Evolutionary conservation across 1,140 invertebrate genomes (phyloP).

Genomic region (Plectus sambesii): DNA sequence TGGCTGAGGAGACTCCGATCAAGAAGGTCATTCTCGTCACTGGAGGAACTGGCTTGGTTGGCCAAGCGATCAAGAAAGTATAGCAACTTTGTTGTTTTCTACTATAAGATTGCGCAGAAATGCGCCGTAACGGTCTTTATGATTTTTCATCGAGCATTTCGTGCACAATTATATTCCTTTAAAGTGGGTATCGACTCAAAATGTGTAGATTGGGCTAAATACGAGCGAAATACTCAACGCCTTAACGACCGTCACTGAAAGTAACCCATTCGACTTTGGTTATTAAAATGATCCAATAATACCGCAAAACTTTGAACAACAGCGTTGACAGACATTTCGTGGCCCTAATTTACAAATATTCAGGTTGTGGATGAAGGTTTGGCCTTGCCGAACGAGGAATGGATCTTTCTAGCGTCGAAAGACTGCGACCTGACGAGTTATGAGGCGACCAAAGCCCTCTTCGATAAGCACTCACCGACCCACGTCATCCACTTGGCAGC

Average conservation of each 20-base stretch:
- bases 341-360: constrained; percentile 12
- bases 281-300: no score
- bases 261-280: no score
- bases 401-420: constrained; percentile 82
- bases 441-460: constrained; percentile 61
- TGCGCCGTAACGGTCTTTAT: no score
- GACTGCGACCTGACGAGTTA: constrained; percentile 79
- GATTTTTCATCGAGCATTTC: no score
- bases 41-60: constrained; percentile 41
- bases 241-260: no score
- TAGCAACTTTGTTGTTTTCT: constrained; percentile 11
- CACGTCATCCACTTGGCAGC: constrained; percentile 96
- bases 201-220: no score
- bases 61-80: constrained; percentile 40
- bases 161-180: no score
- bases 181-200: no score
- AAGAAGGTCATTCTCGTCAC: constrained; percentile 33
- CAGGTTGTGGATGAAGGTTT: constrained; percentile 56
- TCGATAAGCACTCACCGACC: constrained; percentile 72
- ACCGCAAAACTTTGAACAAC: no score
- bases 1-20: constrained; percentile 4
- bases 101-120: no score
- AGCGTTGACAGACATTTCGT: no score
- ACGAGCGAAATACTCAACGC: no score
- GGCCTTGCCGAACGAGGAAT: constrained; percentile 70